These are phyloP conservation scores for Drosophila prostipennis DNA, from an alignment of 2,888 invertebrate species.

Conservation along the genomic window DNA sequence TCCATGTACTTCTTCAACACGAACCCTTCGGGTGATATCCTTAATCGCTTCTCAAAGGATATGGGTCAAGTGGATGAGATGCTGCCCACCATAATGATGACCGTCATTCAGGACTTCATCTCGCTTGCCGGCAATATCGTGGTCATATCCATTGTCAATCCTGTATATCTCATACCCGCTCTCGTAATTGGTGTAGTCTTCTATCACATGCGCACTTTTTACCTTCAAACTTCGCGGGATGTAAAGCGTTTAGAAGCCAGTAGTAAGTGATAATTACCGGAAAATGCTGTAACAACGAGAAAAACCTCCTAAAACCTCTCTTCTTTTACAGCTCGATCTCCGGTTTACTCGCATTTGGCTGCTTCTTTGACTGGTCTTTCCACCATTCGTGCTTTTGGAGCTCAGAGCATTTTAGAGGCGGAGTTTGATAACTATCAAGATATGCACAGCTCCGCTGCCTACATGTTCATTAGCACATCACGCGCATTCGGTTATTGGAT, in stretches of 20 bases:
- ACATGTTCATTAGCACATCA: constrained; percentile 93
- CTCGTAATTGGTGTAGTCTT: constrained; percentile 89
- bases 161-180: constrained; percentile 89
- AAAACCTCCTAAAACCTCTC: neutral
- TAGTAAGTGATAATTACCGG: constrained; percentile 86
- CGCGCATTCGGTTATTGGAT: constrained; percentile 97
- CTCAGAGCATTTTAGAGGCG: constrained; percentile 90
- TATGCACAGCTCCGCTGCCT: constrained; percentile 96
- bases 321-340: constrained; percentile 90
- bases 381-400: constrained; percentile 95
- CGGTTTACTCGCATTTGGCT: constrained; percentile 96
- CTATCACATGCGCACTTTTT: constrained; percentile 90
- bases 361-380: constrained; percentile 95
- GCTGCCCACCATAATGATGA: constrained; percentile 83
- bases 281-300: too few species aligned
- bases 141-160: constrained; percentile 91
- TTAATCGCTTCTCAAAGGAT: constrained; percentile 96
- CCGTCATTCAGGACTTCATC: constrained; percentile 89
- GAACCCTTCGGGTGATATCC: constrained; percentile 92
- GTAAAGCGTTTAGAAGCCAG: constrained; percentile 92
- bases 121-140: constrained; percentile 91
- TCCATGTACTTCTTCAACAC: constrained; percentile 95
- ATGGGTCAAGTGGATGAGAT: constrained; percentile 87
- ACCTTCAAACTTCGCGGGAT: constrained; percentile 91
- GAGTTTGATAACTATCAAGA: constrained; percentile 94